Base-by-base conservation (phyloP, 2,113 vertebrate species). In the Nicator chloris region DNA sequence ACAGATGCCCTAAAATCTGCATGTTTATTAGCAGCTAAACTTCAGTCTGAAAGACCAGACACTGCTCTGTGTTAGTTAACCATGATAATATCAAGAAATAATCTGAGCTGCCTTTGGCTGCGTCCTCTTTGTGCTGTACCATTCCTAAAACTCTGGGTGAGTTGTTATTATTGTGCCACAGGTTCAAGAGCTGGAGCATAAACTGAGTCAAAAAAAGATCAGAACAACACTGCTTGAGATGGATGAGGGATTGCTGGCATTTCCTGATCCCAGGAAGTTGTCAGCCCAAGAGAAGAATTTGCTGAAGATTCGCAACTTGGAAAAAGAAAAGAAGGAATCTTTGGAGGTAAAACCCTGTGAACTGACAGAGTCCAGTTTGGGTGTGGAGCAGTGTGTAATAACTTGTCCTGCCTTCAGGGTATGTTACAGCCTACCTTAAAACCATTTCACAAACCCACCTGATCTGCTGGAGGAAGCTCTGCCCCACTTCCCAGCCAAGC, bases 101-200 rank as follows among this genome's bases (percentile, higher is more conserved):
- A 37, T 50, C 66, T 28, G 65, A 70, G 39, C 27, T 82, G 27
- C 28, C 51, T 76, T 59, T 56, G 35, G 30, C 49, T 84, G 7
- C 64, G 49, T 65, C 15, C 10, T 56, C 30, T 57, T 61, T 28
- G 50, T 19, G 4, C 23, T 70, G 44, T 37, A 6, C 7, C 37
- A 16, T 12, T 8, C 2, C 17, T 9, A 40, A 60, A 40, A n/a
- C 30, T 65, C 40, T 61, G 21, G 14, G 11, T 50, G 15, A 54
- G 7, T 59, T 51, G 35, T 80, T 19, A 7, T 68, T 61, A 1
- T 79, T 92, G 42, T 31, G 63, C 86, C 40, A 45, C 66, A 99
- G 99, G 97, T 99, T 30, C 98, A 98, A 53, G 99, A 99, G 39
- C 98, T 99, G 40, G 99, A 99, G 96, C 98, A 96, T 88, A 99